Evolutionary conservation across 1,140 invertebrate genomes (phyloP), one percentile per base, ranked within the genome.

Genomic region (Thaumatotibia leucotreta): DNA sequence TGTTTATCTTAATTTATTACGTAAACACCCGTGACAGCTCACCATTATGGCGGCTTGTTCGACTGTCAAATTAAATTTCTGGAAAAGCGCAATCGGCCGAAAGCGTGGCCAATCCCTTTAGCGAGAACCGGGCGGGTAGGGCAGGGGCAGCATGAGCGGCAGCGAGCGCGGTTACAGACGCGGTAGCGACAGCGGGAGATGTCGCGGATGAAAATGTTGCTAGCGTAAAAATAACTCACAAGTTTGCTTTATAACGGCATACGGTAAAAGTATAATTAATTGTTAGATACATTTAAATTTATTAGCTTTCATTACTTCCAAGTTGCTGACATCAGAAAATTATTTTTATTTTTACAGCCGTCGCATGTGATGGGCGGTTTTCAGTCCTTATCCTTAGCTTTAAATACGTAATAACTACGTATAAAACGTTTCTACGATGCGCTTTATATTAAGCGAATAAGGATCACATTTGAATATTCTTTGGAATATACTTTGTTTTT

Each of bases 61-160:
- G 69, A 74, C 67, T 72, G 64, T 72, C 75, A 79, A 85, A 83
- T 80, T 78, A 76, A 71, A 83, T 73, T 77, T 74, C 64, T 73
- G 65, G 58, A 74, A 81, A 81, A 73, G 75, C 72, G 72, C 73
- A 84, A 86, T 83, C 80, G 68, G 73, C 71, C 74, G 66, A 64
- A 68, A 74, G 79, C 81, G 80, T 67, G 68, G 23, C 79, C 65
- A 86, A 86, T 85, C 75, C 67, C 73, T 67, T 73, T 64, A 66
- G 67, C 73, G 69, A 71, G 67, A 74, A 73, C 74, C 70, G 27
- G n/a, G 39, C 70, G 27, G n/a, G 39, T 45, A 20, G 39, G 39
- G 39, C 20, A 45, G 39, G 35, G 39, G 39, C 20, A 45, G 39
- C 6, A 45, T 45, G 39, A 45, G 39, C 39, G 39, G 39, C 8